phyloP scores from a whole-genome alignment of 2,113 vertebrate species.

The Microcebus jonahi region DNA sequence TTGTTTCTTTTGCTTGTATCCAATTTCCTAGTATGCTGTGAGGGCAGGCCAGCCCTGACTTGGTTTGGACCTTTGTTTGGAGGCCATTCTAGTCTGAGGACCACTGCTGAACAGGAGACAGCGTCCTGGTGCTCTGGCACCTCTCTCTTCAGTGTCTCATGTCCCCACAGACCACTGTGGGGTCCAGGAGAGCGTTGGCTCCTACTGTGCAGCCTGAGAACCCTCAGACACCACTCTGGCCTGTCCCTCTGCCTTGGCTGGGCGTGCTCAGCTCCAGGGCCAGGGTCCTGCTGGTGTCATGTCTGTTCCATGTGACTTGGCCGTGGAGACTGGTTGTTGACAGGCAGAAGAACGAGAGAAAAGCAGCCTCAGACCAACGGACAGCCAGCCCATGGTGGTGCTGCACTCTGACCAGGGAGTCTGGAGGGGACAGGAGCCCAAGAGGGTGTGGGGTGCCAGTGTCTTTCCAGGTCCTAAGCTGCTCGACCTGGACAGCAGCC shows the following conservation, averaged over 20 bases:
- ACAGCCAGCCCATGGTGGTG: not conserved
- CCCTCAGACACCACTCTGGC: not conserved
- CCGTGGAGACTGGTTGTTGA: not conserved
- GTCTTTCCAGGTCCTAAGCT: not conserved
- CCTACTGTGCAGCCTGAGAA: not conserved
- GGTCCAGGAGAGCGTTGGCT: not conserved
- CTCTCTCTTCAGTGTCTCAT: not conserved
- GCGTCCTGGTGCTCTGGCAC: not conserved
- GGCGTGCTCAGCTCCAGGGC: not conserved
- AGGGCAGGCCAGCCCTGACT: not conserved
- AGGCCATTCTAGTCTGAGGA: not conserved
- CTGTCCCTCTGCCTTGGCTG: not conserved
- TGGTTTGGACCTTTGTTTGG: not conserved
- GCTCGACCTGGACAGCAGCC: not conserved
- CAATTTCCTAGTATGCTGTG: not conserved
- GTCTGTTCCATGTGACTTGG: not conserved
- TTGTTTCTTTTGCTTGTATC: not conserved
- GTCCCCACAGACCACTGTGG: not conserved
- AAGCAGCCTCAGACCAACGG: not conserved
- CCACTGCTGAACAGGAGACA: not conserved
- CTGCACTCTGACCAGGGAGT: not conserved
- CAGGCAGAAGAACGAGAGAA: not conserved
- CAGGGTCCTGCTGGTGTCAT: not conserved
- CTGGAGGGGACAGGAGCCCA: not conserved
- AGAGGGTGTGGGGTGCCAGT: not conserved